Evolutionary conservation across 2,113 vertebrate species (phyloP), one percentile per base, ranked within the genome.

Genomic region (Periophthalmus modestus): DNA sequence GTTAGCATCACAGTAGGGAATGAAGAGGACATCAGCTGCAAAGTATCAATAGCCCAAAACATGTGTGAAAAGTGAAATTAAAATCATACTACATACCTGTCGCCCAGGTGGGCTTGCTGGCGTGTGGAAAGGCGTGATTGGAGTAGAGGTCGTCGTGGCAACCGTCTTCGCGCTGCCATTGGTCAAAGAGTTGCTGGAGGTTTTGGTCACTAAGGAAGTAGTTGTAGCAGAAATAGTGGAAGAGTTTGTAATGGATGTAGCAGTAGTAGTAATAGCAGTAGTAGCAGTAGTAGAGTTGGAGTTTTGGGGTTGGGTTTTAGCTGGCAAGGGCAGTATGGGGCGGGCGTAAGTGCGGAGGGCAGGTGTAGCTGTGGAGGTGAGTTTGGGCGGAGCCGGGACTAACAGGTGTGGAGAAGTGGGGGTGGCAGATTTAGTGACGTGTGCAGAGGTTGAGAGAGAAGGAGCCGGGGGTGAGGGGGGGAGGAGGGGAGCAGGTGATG

Each of bases 111-210:
- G 86, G 7, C 91, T 91, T 66, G 92, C 92, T 3, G 92, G 92
- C 14, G 90, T 94, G 82, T 94, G 93, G n/a, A 94, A 93, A n/a
- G 92, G 91, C 16, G 90, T 94, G 82, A 94, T 93, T 1, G 89
- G 77, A 0, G 89, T 88, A 69, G 91, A 87, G 28, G 83, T 89
- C 1, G 88, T 34, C 7, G 80, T 84, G 58, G 85, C 62, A 0
- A 78, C 54, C 3, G 78, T 77, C 72, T 89, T 80, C 0, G 78
- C 66, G 82, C 79, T 91, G 39, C 92, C 93, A 24, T 93, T 93
- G 87, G 91, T 91, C 77, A 89, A 87, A 59, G 78, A 52, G 82
- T 62, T 69, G 82, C 65, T 69, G 84, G 85, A 86, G 48, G 74
- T 80, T 77, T 87, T 89, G 70, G 79, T 67, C 9, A 78, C 66